Conservation (phyloP, 2,113 vertebrate species). For the Patagioenas fasciata region DNA sequence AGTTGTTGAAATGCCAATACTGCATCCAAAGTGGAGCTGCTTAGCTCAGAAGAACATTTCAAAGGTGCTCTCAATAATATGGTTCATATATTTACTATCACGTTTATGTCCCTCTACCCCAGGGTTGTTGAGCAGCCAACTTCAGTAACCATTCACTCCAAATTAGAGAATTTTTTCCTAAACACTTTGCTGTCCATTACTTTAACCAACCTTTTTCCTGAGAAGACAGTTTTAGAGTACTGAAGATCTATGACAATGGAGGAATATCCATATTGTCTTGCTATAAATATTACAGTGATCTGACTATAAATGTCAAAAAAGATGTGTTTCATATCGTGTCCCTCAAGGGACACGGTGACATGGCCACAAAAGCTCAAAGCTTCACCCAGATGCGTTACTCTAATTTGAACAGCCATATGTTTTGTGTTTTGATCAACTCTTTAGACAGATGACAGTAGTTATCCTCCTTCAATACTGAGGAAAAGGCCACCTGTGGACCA, state of each 20-base stretch:
- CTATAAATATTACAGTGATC: neutral
- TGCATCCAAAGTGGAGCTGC: neutral
- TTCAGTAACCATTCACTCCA: neutral
- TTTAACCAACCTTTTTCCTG: neutral
- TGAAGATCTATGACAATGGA: neutral
- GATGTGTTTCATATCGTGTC: neutral
- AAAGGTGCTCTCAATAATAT: neutral
- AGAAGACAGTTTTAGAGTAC: neutral
- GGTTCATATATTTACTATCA: neutral
- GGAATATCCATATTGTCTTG: neutral
- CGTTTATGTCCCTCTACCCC: neutral
- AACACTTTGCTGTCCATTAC: neutral
- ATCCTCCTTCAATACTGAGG: slow-evolving; percentile 86
- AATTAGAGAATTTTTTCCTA: neutral
- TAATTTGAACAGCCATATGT: neutral
- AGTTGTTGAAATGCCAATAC: neutral
- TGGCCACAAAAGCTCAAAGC: neutral
- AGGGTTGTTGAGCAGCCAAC: neutral
- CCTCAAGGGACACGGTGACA: fast-evolving
- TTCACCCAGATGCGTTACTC: neutral
- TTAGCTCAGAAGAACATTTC: neutral
- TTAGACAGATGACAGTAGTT: slow-evolving; percentile 66
- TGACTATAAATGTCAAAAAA: neutral
- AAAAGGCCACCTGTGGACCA: slow-evolving; percentile 68
- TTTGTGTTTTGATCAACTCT: slow-evolving; percentile 8